phyloP scores from a whole-genome alignment of 2,113 vertebrate genomes.

The Cyphomyrus plagiostoma region DNA sequence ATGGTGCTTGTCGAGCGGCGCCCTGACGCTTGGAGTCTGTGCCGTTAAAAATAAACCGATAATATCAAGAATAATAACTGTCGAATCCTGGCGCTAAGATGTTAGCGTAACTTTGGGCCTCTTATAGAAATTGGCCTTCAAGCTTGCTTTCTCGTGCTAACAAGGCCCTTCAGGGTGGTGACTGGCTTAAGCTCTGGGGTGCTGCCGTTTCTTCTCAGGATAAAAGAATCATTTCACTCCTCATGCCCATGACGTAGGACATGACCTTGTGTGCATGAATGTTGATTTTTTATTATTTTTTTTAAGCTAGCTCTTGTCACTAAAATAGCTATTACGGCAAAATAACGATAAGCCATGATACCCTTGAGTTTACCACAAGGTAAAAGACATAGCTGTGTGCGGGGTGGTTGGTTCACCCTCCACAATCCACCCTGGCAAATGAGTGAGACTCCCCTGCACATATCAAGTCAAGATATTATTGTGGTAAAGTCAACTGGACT shows the following conservation, averaged over 20 bases:
- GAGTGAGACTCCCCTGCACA: not conserved
- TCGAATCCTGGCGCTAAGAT: not conserved
- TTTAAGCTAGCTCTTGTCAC: not conserved
- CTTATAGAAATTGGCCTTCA: not conserved
- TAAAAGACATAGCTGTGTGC: not conserved
- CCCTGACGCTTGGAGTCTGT: not conserved
- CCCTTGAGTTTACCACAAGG: not conserved
- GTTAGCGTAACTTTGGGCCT: not conserved
- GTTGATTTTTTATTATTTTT: not conserved
- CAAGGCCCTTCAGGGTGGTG: not conserved
- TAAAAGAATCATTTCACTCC: not conserved
- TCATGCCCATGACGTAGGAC: not conserved
- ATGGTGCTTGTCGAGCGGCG: not conserved
- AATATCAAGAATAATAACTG: not conserved
- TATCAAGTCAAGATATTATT: not conserved
- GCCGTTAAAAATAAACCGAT: not conserved
- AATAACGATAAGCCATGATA: not conserved
- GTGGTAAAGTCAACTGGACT: not conserved
- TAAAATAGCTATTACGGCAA: not conserved
- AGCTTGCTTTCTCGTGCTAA: not conserved
- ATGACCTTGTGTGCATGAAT: not conserved
- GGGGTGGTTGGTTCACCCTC: not conserved
- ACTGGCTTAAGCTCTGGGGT: not conserved
- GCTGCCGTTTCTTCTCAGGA: not conserved
- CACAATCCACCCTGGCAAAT: not conserved